Evolutionary conservation across 2,888 invertebrate genomes (phyloP).

Genomic region (Tenthredo livida): DNA sequence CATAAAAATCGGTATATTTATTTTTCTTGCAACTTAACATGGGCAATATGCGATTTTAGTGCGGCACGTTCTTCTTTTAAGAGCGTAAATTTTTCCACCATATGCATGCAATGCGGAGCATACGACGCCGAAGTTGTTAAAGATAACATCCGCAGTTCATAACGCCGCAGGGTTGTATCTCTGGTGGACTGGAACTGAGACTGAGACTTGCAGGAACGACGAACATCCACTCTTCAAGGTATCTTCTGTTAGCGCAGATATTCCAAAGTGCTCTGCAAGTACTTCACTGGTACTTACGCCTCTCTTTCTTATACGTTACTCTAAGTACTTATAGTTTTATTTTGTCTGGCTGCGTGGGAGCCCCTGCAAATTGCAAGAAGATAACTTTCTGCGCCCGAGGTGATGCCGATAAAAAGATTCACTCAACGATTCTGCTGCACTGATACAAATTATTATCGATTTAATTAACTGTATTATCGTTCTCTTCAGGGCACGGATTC

Average conservation of each 20-base stretch:
- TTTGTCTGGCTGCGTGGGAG: slow-evolving; percentile 73
- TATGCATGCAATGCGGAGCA: background rate
- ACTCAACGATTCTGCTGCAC: background rate
- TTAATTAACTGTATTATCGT: background rate
- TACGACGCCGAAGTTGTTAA: slow-evolving; percentile 11
- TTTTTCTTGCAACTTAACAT: background rate
- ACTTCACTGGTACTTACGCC: slow-evolving; percentile 73
- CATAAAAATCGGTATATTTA: background rate
- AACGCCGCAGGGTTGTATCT: slow-evolving; percentile 14
- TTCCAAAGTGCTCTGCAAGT: slow-evolving; percentile 55
- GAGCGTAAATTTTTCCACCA: background rate
- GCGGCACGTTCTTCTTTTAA: slow-evolving; percentile 20
- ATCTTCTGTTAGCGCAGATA: slow-evolving; percentile 10
- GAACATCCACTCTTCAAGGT: background rate
- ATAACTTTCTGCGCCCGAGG: slow-evolving; percentile 2
- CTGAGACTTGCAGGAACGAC: background rate
- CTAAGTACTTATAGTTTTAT: slow-evolving; percentile 73
- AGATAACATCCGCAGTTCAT: slow-evolving; percentile 39
- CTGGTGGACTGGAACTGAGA: background rate
- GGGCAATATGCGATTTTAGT: background rate
- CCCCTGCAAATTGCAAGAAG: background rate
- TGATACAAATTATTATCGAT: background rate
- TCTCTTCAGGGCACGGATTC: background rate
- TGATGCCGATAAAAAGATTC: background rate
- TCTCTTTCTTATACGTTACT: slow-evolving; percentile 55